A percentile compares a stretch with the other conserved stretches of the same genome.
These are phyloP conservation scores for Blastomussa wellsi DNA, from an alignment of 92 coral and sea anemone genomes.

Conservation along the genomic window DNA sequence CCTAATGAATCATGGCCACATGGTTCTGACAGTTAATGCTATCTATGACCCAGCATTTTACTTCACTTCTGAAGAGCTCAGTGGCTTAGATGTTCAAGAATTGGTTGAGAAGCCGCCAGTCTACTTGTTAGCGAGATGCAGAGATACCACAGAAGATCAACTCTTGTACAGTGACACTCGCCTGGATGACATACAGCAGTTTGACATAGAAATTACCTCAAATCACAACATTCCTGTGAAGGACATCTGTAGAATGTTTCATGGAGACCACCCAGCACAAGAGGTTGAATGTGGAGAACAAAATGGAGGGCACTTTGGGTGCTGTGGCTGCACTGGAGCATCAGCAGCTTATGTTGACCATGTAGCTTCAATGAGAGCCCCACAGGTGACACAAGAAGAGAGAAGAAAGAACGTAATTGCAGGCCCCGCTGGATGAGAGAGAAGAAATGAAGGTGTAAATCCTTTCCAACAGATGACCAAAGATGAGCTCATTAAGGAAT, in stretches of 20 bases:
- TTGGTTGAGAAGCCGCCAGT: constrained; percentile 7
- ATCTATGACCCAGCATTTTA: constrained; percentile 15
- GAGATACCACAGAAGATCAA: neutral
- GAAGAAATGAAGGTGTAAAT: constrained; percentile 39
- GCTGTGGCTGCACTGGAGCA: constrained; percentile 5
- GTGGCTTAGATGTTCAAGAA: constrained; percentile 1
- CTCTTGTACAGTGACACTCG: constrained; percentile 1
- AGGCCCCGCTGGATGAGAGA: constrained; percentile 39
- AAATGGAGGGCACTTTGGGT: neutral
- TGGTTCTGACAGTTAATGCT: neutral
- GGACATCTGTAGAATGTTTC: neutral
- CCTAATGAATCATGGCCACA: no score
- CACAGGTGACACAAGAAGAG: neutral
- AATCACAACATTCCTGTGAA: neutral
- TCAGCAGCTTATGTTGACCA: neutral
- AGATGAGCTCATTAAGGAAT: constrained; percentile 15
- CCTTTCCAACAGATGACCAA: constrained; percentile 27
- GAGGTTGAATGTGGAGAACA: constrained; percentile 13
- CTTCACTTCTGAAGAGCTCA: neutral
- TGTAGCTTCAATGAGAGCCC: constrained; percentile 7
- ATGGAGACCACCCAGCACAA: constrained; percentile 19
- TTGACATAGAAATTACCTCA: neutral
- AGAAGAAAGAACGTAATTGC: constrained; percentile 28
- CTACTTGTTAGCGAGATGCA: neutral
- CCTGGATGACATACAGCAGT: neutral